Base-by-base conservation (phyloP, 1,140 invertebrate species). In the Venturia canescens region DNA sequence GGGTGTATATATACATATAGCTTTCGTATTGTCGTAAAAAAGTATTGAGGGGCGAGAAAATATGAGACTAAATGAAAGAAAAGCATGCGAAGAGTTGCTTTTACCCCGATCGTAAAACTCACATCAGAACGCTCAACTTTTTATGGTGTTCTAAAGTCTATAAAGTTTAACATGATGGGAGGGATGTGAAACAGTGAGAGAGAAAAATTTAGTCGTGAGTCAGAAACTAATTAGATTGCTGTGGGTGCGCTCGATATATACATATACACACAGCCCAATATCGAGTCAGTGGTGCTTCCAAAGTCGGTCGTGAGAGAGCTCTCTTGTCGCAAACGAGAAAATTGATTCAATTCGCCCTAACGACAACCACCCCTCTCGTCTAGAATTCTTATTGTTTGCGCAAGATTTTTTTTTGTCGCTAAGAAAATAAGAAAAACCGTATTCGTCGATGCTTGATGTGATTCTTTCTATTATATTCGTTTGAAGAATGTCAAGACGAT, bases 281-380 rank as follows among this genome's bases (percentile, higher is more conserved):
- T 1, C 70, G 23, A 15, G 13, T 23, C 21, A 21, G 38, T 31
- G 57, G 27, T 67, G 79, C 80, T 82, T 80, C 60, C 78, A 21
- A n/a, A 23, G 23, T 78, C 72, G 78, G 29, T 84, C 26, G 3
- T 23, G 23, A 23, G 38, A n/a, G 38, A 75, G 60, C 72, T 77
- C 71, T 76, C 66, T 78, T 63, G 44, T 67, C 26, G 60, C 48
- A 67, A 77, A 82, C 23, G 53, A 75, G 82, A 80, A 72, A 80
- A 84, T 78, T 84, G 77, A 80, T 84, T 84, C 74, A 69, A 84
- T 80, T 80, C 76, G 31, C 57, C 23, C 21, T 60, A 82, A 79
- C 71, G 76, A 76, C 79, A 53, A 69, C 21, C 23, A 6, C 9
- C 60, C 23, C 60, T 66, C 21, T 3, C 13, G 13, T 27, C 53